These are phyloP conservation scores for Sphaeramia orbicularis DNA, from an alignment of 2,797 vertebrate species.

Conservation along the genomic window DNA sequence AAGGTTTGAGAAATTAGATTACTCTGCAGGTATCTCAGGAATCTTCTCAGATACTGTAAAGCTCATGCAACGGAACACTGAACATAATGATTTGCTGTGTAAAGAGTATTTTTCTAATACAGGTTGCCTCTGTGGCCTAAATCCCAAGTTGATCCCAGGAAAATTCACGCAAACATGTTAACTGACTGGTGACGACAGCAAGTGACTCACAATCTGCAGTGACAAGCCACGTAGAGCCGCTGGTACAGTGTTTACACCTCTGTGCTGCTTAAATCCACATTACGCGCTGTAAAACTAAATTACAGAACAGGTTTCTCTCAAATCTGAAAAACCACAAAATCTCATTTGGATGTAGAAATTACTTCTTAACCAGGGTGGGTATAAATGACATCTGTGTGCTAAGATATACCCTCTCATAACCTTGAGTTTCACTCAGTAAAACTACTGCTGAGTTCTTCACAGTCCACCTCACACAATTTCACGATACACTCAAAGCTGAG, in stretches of 20 bases:
- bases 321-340: slow-evolving; percentile 37
- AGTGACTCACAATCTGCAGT: slow-evolving; percentile 46
- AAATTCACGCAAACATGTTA: slow-evolving; percentile 73
- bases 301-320: slow-evolving; percentile 44
- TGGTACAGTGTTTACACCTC: slow-evolving; percentile 50
- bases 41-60: slow-evolving; percentile 47
- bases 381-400: slow-evolving; percentile 35
- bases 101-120: slow-evolving; percentile 50
- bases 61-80: slow-evolving; percentile 26
- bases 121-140: slow-evolving; percentile 68
- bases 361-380: slow-evolving; percentile 31
- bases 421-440: slow-evolving; percentile 8
- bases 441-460: slow-evolving; percentile 28
- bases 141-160: slow-evolving; percentile 65
- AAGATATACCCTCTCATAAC: slow-evolving; percentile 16
- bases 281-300: slow-evolving; percentile 33
- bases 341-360: slow-evolving; percentile 39
- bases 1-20: slow-evolving; percentile 43
- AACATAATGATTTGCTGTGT: slow-evolving; percentile 47
- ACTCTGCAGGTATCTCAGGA: slow-evolving; percentile 46
- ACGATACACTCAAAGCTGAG: slow-evolving; percentile 8
- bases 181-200: slow-evolving; percentile 61
- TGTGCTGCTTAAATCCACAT: slow-evolving; percentile 31
- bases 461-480: slow-evolving; percentile 38
- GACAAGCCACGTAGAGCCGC: slow-evolving; percentile 23